These are phyloP conservation scores for Rachycentron canadum DNA, from an alignment of 2,797 vertebrate species.

Conservation along the genomic window DNA sequence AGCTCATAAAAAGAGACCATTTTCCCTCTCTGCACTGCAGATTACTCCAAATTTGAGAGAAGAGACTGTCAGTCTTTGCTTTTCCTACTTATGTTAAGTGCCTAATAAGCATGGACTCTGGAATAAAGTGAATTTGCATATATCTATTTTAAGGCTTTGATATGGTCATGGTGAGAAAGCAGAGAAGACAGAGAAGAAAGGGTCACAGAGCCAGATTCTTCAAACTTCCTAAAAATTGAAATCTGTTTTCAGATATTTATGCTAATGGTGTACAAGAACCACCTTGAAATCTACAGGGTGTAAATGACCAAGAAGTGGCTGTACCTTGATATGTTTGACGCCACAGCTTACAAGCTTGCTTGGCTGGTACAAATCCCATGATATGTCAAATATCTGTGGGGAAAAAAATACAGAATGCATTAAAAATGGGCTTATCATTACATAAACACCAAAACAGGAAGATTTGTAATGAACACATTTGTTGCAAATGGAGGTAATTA, in stretches of 20 bases:
- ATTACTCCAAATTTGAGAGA: constrained; percentile 64
- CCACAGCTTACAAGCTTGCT: constrained; percentile 99
- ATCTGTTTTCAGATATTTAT: constrained; percentile 57
- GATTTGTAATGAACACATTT: constrained; percentile 3
- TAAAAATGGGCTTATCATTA: constrained; percentile 12
- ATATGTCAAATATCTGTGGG: constrained; percentile 98
- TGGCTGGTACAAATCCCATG: constrained; percentile 99
- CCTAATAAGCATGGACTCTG: constrained; percentile 67
- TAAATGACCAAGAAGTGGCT: constrained; percentile 47
- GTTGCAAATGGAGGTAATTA: constrained; percentile 17
- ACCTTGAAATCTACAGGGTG: constrained; percentile 8
- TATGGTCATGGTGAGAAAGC: constrained; percentile 63
- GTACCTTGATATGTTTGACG: constrained; percentile 99
- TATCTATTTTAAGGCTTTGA: constrained; percentile 76
- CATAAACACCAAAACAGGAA: constrained; percentile 16
- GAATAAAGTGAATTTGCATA: constrained; percentile 77
- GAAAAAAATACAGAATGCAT: constrained; percentile 56
- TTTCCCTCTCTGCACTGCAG: constrained; percentile 56
- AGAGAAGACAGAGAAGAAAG: constrained; percentile 27
- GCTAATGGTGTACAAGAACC: constrained; percentile 45
- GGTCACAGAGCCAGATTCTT: constrained; percentile 26
- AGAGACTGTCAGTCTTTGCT: constrained; percentile 71
- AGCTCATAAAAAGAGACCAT: constrained; percentile 29
- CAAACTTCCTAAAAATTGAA: constrained; percentile 45
- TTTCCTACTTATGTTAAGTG: constrained; percentile 77